Evolutionary conservation across 2,113 vertebrate genomes (phyloP).

Genomic region (Odontesthes bonariensis): DNA sequence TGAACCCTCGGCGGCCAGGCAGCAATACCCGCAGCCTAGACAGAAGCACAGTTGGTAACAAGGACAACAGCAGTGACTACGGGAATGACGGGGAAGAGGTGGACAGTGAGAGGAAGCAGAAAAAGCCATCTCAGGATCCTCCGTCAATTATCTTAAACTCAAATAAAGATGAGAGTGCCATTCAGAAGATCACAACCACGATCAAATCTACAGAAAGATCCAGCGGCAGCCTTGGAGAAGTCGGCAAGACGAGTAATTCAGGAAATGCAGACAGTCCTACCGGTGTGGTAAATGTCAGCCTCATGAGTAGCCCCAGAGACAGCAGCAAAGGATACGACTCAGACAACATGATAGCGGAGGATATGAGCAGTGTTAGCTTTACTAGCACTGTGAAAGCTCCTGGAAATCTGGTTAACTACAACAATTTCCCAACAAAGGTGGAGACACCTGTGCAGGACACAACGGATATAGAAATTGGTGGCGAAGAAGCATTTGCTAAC

Average conservation of each 20-base stretch:
- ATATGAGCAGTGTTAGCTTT: slow-evolving; percentile 61
- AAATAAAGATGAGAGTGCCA: slow-evolving; percentile 80
- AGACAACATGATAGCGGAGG: slow-evolving; percentile 69
- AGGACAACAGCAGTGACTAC: slow-evolving; percentile 71
- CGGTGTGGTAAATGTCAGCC: slow-evolving; percentile 54
- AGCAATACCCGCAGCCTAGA: slow-evolving; percentile 62
- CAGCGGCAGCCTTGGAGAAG: slow-evolving; percentile 75
- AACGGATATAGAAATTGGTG: slow-evolving; percentile 64
- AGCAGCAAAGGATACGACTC: slow-evolving; percentile 54
- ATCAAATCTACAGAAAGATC: slow-evolving; percentile 81
- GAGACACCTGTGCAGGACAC: slow-evolving; percentile 77
- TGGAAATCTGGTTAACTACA: slow-evolving; percentile 86
- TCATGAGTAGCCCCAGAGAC: slow-evolving; percentile 59
- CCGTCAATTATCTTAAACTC: slow-evolving; percentile 76
- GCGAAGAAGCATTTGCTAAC: slow-evolving; percentile 76
- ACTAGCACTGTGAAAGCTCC: slow-evolving; percentile 79
- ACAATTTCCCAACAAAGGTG: slow-evolving; percentile 86
- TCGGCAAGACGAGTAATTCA: slow-evolving; percentile 55
- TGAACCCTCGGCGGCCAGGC: slow-evolving; percentile 68
- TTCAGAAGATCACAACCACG: slow-evolving; percentile 80
- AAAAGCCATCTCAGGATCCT: slow-evolving; percentile 61
- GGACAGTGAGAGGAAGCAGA: slow-evolving; percentile 72
- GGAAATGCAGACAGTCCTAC: slow-evolving; percentile 58
- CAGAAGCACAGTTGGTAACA: slow-evolving; percentile 59
- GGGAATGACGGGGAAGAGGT: slow-evolving; percentile 63